A percentile compares a stretch with the other conserved stretches of the same genome.
phyloP scores from a whole-genome alignment of 1,140 invertebrate species.

The Drosophila ercepeae region DNA sequence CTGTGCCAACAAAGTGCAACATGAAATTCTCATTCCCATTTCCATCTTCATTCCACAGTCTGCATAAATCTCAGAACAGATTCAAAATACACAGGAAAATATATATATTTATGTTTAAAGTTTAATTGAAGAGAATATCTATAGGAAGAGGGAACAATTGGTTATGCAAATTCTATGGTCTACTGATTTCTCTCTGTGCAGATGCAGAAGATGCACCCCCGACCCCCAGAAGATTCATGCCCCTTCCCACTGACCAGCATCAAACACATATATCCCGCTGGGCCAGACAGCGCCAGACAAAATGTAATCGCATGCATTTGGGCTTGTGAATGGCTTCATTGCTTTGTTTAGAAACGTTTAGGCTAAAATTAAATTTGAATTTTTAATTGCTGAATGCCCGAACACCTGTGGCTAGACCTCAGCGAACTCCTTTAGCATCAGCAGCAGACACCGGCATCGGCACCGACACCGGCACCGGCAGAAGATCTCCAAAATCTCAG shows the following conservation, averaged over 20 bases:
- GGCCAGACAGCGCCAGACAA: slow-evolving; percentile 50
- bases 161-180: no score
- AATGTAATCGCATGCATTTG: slow-evolving; percentile 45
- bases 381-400: slow-evolving; percentile 62
- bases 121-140: no score
- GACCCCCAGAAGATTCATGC: neutral
- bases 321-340: slow-evolving; percentile 56
- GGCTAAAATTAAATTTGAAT: slow-evolving; percentile 75
- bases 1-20: slow-evolving; percentile 77
- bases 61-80: slow-evolving; percentile 59
- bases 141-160: no score
- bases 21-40: slow-evolving; percentile 65
- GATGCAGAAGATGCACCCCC: slow-evolving; percentile 32
- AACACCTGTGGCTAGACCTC: slow-evolving; percentile 68
- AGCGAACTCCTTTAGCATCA: slow-evolving; percentile 5
- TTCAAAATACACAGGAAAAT: slow-evolving; percentile 18
- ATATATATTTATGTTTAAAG: no score
- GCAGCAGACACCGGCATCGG: no score
- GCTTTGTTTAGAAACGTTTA: slow-evolving; percentile 78
- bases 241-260: slow-evolving; percentile 13
- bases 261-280: slow-evolving; percentile 35
- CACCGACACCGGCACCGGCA: neutral
- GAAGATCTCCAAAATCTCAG: slow-evolving; percentile 14
- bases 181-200: slow-evolving; percentile 33
- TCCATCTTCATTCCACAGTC: slow-evolving; percentile 59